A percentile compares a stretch with the other conserved stretches of the same genome.
phyloP scores from a whole-genome alignment of 2,797 vertebrate species.

The Setipinna tenuifilis region DNA sequence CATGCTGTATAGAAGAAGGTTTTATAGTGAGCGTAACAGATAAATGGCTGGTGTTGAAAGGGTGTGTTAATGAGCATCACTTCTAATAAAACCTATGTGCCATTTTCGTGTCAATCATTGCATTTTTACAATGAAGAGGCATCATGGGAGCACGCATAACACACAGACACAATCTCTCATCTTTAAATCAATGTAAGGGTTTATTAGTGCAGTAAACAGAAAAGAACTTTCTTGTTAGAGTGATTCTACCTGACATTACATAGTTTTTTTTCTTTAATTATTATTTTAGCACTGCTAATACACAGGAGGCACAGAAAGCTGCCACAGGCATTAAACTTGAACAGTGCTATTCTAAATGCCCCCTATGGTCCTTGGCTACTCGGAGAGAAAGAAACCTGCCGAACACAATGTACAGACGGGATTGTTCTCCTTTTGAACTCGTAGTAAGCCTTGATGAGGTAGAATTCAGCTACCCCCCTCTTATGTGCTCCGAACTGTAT shows the following conservation, averaged over 20 bases:
- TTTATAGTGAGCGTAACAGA: slow-evolving; percentile 44
- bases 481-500: slow-evolving; percentile 38
- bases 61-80: neutral
- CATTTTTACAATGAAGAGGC: neutral
- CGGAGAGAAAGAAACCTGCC: slow-evolving; percentile 31
- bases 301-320: slow-evolving; percentile 50
- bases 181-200: slow-evolving; percentile 39
- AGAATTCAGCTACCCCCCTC: slow-evolving; percentile 65
- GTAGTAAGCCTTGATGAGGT: slow-evolving; percentile 68
- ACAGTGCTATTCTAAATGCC: slow-evolving; percentile 53
- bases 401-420: slow-evolving; percentile 30
- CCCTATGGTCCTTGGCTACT: slow-evolving; percentile 30
- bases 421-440: slow-evolving; percentile 36
- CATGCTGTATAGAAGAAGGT: slow-evolving; percentile 49
- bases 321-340: slow-evolving; percentile 44
- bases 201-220: slow-evolving; percentile 62
- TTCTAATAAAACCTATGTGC: slow-evolving; percentile 15
- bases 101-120: neutral
- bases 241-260: slow-evolving; percentile 32
- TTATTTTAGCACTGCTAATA: slow-evolving; percentile 58
- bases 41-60: neutral
- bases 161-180: neutral
- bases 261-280: slow-evolving; percentile 22
- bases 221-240: slow-evolving; percentile 41
- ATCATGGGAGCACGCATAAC: neutral